A percentile compares a stretch with the other conserved stretches of the same genome.
phyloP scores from a whole-genome alignment of 2,113 vertebrate genomes.

The Neolamprologus falcicula region DNA sequence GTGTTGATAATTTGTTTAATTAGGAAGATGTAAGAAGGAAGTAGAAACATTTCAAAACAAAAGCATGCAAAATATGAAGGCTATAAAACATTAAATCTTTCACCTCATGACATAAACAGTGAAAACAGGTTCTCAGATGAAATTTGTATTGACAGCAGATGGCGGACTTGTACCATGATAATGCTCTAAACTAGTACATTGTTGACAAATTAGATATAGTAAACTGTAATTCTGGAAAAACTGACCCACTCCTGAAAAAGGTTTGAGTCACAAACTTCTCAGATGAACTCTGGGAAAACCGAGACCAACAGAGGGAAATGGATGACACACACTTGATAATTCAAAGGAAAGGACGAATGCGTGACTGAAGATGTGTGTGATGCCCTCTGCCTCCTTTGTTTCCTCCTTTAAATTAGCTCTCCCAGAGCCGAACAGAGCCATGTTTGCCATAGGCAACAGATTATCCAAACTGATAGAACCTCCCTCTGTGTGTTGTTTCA shows the following conservation, averaged over 20 bases:
- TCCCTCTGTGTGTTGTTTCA: background rate
- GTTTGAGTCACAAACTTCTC: background rate
- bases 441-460: background rate
- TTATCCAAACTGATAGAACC: conserved; percentile 30
- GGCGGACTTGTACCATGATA: conserved; percentile 15
- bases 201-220: background rate
- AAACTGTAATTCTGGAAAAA: background rate
- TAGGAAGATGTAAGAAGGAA: background rate
- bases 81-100: background rate
- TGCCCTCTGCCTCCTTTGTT: background rate
- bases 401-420: background rate
- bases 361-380: conserved; percentile 9
- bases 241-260: background rate
- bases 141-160: conserved; percentile 5
- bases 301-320: background rate
- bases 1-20: background rate
- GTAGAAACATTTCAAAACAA: background rate
- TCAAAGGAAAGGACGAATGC: background rate
- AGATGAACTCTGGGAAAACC: background rate
- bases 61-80: background rate
- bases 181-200: background rate
- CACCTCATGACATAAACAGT: background rate
- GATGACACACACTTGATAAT: background rate
- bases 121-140: background rate
- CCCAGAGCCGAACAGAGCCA: background rate